Conservation (phyloP, 2,113 vertebrate genomes). For the Turdus rufiventris region DNA sequence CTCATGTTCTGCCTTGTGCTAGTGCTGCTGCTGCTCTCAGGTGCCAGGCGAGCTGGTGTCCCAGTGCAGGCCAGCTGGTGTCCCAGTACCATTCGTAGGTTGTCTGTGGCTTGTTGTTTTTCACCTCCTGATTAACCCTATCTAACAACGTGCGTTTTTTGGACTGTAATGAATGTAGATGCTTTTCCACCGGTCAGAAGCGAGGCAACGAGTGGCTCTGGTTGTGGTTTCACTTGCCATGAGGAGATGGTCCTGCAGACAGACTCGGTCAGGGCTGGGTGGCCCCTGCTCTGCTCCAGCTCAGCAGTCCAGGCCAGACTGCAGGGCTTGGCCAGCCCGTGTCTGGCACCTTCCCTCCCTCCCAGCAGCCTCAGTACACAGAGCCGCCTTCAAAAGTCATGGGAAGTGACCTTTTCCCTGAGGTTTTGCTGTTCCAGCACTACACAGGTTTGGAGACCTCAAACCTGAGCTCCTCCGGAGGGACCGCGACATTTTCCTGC, state of each 20-base stretch:
- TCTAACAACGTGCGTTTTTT: not conserved
- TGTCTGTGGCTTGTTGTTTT: conserved; percentile 26
- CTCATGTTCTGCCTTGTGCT: conserved; percentile 57
- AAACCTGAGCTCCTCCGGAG: not conserved
- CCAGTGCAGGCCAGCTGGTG: not conserved
- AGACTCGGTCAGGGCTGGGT: not conserved
- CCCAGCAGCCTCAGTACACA: not conserved
- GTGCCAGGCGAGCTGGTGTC: not conserved
- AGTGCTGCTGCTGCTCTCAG: conserved; percentile 48
- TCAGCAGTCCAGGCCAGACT: not conserved
- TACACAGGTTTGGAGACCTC: not conserved
- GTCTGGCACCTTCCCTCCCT: not conserved
- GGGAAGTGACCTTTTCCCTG: not conserved
- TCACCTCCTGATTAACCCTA: conserved; percentile 13
- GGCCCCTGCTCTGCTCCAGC: not conserved
- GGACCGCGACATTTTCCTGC: accelerated
- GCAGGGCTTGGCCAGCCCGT: accelerated
- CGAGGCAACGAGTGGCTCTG: not conserved
- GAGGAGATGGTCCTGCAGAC: not conserved
- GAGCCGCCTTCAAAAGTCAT: not conserved
- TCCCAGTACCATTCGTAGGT: not conserved
- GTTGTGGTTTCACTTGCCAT: not conserved
- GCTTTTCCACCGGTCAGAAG: conserved; percentile 15
- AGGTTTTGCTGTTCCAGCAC: not conserved
- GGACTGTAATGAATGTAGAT: conserved; percentile 54